Percentiles rank a stretch among this genome's conserved stretches.
These are phyloP conservation scores for Oryzaephilus surinamensis DNA, from an alignment of 1,140 invertebrate genomes.

Conservation along the genomic window DNA sequence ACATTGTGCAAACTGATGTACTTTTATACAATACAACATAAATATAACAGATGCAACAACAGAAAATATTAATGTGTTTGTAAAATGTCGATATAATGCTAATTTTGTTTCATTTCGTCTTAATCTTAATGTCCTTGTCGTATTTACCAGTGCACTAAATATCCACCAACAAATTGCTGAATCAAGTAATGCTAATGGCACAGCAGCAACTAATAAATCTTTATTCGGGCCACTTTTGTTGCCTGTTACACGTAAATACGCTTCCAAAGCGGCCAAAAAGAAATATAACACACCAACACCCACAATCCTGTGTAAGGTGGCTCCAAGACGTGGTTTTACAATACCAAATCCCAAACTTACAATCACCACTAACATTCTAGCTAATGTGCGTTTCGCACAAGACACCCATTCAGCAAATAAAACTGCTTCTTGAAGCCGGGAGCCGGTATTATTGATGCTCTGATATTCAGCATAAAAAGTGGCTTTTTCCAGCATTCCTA, in stretches of 20 bases:
- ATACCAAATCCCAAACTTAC: conserved; percentile 91
- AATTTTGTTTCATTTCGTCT: conserved; percentile 81
- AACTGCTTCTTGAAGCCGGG: conserved; percentile 54
- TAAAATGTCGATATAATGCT: conserved; percentile 84
- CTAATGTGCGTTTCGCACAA: conserved; percentile 77
- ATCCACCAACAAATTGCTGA: conserved; percentile 74
- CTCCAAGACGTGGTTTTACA: conserved; percentile 82
- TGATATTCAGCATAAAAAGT: conserved; percentile 86
- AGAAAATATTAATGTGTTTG: conserved; percentile 83
- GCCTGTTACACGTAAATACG: conserved; percentile 64
- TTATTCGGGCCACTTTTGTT: conserved; percentile 53
- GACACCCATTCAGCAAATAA: conserved; percentile 81
- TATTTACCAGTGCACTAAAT: conserved; percentile 79
- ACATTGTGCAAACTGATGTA: conserved; percentile 32
- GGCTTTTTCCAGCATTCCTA: conserved; percentile 78
- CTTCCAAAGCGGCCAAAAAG: conserved; percentile 68
- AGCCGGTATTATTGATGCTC: conserved; percentile 63
- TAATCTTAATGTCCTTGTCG: conserved; percentile 75
- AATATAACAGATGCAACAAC: conserved; percentile 80
- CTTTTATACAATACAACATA: conserved; percentile 84
- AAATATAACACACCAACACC: conserved; percentile 74
- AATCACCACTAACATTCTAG: conserved; percentile 87
- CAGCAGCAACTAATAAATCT: conserved; percentile 58
- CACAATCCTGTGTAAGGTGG: conserved; percentile 76
- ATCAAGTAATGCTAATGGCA: conserved; percentile 62